Conservation (phyloP, 1,140 invertebrate genomes). For the Cherax quadricarinatus region DNA sequence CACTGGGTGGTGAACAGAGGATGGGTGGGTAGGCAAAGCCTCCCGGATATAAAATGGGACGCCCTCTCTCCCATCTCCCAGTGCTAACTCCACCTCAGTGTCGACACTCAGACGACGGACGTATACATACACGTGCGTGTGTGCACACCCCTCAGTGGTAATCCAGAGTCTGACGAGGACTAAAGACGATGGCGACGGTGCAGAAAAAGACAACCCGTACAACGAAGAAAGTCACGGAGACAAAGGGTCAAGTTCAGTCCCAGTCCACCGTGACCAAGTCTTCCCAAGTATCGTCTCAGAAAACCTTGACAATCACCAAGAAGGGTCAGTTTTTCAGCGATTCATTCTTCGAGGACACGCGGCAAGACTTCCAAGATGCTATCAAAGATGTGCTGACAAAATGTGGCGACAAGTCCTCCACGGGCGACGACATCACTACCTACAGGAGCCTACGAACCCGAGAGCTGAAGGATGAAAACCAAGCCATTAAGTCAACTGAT, state of each 20-base stretch:
- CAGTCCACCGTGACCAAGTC: background rate
- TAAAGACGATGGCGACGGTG: constrained; percentile 11
- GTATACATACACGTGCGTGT: background rate
- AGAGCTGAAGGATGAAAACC: constrained; percentile 37
- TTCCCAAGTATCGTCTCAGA: background rate
- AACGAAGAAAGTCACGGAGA: constrained; percentile 23
- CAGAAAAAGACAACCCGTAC: constrained; percentile 25
- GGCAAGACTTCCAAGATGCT: constrained; percentile 51
- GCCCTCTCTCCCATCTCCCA: constrained; percentile 9
- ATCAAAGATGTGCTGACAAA: constrained; percentile 47
- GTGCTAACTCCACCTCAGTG: constrained; percentile 4
- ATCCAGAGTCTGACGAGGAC: background rate
- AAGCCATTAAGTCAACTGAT: constrained; percentile 37
- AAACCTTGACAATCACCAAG: constrained; percentile 39
- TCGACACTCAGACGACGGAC: background rate
- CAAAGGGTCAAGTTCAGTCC: constrained; percentile 1
- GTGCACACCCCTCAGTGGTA: background rate
- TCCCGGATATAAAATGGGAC: background rate
- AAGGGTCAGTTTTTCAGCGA: constrained; percentile 47
- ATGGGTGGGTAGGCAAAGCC: constrained; percentile 31
- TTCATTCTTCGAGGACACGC: constrained; percentile 30
- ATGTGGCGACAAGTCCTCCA: constrained; percentile 37
- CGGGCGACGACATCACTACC: constrained; percentile 21
- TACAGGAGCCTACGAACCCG: constrained; percentile 28
- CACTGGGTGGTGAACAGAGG: constrained; percentile 5